Base-by-base conservation (phyloP, 2,888 invertebrate species). In the Mamestra brassicae region DNA sequence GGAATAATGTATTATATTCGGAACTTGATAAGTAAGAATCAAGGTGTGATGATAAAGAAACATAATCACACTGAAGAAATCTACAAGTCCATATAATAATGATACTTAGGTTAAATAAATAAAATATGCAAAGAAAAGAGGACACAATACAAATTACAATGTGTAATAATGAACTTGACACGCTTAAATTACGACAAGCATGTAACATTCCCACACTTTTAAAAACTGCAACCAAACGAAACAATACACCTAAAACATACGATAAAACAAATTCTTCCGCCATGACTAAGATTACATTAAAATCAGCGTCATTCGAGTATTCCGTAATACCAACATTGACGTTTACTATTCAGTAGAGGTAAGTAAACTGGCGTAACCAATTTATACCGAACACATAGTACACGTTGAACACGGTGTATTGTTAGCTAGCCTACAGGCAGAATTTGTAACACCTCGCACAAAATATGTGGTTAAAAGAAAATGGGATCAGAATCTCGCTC, bases 391-490 rank as follows among this genome's bases (percentile, higher is more conserved):
- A 92, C 91, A 90, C 88, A 87, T 58, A 82, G 83, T 85, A 78
- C 76, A 86, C 66, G 66, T 76, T 72, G 76, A 82, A 90, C 89
- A 90, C 83, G 81, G 86, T 87, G 91, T 92, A 92, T 93, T 92
- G 93, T 92, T 93, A 93, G 87, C 88, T 77, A 79, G 80, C 92
- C 92, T 88, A 79, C 81, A 87, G 94, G 93, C 90, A 88, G 88
- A 90, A 91, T 93, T 92, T 90, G 92, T 92, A 93, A 93, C 94
- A 94, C 93, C 91, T 91, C 84, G 90, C 88, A 92, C 90, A 90
- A 91, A 88, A 90, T 90, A 91, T 85, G 88, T 88, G 88, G 85
- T 88, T 88, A 88, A 88, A 87, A 83, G 88, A 87, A 85, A 88
- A 83, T 85, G 65, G 76, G 78, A 81, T 50, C 45, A 57, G 50